Percentiles rank a stretch among this genome's conserved stretches.
phyloP scores from a whole-genome alignment of 2,888 invertebrate genomes.

The Mythimna lalbum region DNA sequence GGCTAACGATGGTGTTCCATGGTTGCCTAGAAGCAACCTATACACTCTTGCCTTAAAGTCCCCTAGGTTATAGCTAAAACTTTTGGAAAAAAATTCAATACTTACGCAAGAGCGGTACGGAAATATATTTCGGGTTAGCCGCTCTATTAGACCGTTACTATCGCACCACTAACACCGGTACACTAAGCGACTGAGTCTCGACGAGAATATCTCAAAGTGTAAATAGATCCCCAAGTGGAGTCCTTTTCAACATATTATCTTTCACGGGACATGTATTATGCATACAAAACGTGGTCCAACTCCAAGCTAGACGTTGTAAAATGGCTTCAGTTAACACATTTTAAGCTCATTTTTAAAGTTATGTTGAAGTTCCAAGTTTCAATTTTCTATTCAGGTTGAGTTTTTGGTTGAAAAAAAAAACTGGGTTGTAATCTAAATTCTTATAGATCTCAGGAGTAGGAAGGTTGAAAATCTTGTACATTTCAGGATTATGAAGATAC shows the following conservation, averaged over 20 bases:
- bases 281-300: conserved; percentile 47
- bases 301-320: conserved; percentile 53
- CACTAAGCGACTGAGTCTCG: too few relatives aligned
- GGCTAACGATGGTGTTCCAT: too few relatives aligned
- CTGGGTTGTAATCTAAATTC: not conserved
- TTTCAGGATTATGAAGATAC: not conserved
- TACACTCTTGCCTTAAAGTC: too few relatives aligned
- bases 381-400: conserved; percentile 36
- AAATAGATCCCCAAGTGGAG: conserved; percentile 40
- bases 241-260: conserved; percentile 47
- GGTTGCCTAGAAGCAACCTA: too few relatives aligned
- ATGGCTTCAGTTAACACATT: conserved; percentile 59
- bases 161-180: too few relatives aligned
- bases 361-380: conserved; percentile 30
- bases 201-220: conserved; percentile 41
- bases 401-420: not conserved
- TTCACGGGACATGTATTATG: conserved; percentile 51
- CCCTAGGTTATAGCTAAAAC: too few relatives aligned
- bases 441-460: not conserved
- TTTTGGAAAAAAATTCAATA: too few relatives aligned
- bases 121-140: too few relatives aligned
- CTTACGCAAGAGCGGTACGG: too few relatives aligned
- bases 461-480: too few relatives aligned
- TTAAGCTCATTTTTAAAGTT: conserved; percentile 50
- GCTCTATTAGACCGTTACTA: too few relatives aligned